phyloP scores from a whole-genome alignment of 2,888 invertebrate species.

The Anodontia alba region DNA sequence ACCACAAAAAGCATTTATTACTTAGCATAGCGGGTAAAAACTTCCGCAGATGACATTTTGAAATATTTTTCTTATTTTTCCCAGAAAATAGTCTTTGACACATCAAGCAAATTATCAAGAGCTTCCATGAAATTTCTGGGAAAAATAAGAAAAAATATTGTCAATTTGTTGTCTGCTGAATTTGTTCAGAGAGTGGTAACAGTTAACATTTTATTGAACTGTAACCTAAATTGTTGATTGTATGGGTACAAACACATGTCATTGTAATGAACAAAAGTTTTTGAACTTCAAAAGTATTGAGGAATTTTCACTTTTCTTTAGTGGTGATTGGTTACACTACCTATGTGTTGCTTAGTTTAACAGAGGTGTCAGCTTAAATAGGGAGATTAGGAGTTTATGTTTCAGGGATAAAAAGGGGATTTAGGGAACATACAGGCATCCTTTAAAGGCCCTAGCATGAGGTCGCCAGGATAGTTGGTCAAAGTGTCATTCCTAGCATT shows the following conservation, averaged over 20 bases:
- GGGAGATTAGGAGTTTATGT: conserved; percentile 28
- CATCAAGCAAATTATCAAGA: too few species aligned
- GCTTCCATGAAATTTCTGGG: too few species aligned
- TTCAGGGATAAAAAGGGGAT: conserved; percentile 2
- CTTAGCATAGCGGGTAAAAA: too few species aligned
- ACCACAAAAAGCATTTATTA: conserved; percentile 17
- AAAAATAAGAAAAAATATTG: too few species aligned
- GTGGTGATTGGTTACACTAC: background rate
- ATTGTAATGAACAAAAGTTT: conserved; percentile 5
- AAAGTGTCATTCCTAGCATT: background rate
- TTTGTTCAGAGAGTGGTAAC: too few species aligned
- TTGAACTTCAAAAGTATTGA: background rate
- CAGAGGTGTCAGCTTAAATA: conserved; percentile 14
- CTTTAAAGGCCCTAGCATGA: background rate
- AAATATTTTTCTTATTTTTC: too few species aligned
- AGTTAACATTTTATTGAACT: conserved; percentile 12
- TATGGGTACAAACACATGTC: background rate
- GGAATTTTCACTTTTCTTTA: conserved; percentile 15
- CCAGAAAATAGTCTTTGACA: too few species aligned
- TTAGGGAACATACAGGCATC: background rate
- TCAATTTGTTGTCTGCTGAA: too few species aligned
- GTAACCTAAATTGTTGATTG: conserved; percentile 13
- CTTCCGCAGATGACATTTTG: too few species aligned
- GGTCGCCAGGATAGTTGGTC: background rate
- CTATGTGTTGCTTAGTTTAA: conserved; percentile 32